phyloP scores from a whole-genome alignment of 2,113 vertebrate genomes.

The Phocoena phocoena region DNA sequence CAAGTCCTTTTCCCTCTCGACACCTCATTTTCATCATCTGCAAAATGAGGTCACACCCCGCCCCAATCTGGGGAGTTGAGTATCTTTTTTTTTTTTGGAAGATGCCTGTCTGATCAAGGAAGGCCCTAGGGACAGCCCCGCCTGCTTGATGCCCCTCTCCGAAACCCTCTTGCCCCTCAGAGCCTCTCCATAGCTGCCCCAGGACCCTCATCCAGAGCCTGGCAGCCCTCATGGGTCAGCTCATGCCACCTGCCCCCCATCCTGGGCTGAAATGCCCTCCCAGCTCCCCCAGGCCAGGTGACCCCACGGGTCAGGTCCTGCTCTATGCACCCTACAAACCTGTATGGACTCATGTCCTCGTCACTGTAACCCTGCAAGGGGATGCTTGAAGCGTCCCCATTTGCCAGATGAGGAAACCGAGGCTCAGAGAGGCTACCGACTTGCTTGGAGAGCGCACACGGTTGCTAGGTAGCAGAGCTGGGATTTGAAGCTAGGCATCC shows the following conservation, averaged over 20 bases:
- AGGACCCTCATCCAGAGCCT: not conserved
- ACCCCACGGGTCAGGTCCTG: fast-evolving
- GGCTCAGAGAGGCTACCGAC: not conserved
- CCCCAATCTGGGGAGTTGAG: not conserved
- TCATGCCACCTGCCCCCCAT: not conserved
- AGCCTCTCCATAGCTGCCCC: not conserved
- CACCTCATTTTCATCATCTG: too few relatives aligned
- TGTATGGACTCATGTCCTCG: fast-evolving
- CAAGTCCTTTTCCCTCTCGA: too few relatives aligned
- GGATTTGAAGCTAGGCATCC: not conserved
- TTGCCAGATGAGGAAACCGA: not conserved
- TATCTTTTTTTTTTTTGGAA: not conserved
- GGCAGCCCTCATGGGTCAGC: not conserved
- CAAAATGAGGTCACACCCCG: fast-evolving
- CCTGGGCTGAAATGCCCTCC: not conserved
- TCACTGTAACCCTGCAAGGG: not conserved
- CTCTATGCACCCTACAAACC: not conserved
- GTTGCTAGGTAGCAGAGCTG: not conserved
- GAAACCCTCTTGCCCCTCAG: not conserved
- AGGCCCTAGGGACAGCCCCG: not conserved
- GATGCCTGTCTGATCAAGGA: not conserved
- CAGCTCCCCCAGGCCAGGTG: not conserved
- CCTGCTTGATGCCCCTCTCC: not conserved
- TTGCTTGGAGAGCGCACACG: not conserved
- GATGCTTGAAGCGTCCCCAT: fast-evolving